Conservation (phyloP, 2,797 vertebrate genomes). For the Holocentrus rufus region DNA sequence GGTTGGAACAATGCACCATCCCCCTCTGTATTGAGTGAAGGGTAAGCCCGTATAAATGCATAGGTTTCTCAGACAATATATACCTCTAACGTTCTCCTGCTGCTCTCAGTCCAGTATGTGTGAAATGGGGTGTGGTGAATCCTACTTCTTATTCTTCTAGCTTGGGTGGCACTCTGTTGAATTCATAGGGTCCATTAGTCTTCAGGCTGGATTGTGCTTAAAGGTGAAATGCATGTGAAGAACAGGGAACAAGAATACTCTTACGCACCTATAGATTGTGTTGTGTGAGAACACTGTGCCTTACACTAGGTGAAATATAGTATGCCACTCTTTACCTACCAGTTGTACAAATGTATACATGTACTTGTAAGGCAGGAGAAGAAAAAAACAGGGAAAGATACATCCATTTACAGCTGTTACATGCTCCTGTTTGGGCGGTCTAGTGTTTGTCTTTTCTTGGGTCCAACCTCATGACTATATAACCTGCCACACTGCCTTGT, state of each 20-base stretch:
- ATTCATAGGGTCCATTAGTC: constrained; percentile 76
- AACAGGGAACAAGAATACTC: constrained; percentile 36
- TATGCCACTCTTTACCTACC: neutral
- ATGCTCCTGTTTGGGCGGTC: constrained; percentile 55
- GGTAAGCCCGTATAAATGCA: constrained; percentile 68
- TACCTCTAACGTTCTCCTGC: constrained; percentile 53
- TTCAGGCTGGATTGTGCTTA: constrained; percentile 64
- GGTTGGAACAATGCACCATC: constrained; percentile 62
- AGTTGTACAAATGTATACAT: neutral
- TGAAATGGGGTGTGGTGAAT: constrained; percentile 77
- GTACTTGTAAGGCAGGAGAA: constrained; percentile 22
- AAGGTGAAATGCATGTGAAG: constrained; percentile 57
- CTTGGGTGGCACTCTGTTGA: constrained; percentile 61
- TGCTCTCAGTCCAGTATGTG: constrained; percentile 59
- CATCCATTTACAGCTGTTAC: neutral
- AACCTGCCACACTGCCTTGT: constrained; percentile 20
- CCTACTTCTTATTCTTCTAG: constrained; percentile 68
- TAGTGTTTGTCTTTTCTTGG: constrained; percentile 36
- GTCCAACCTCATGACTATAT: constrained; percentile 59
- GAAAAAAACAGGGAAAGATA: constrained; percentile 9
- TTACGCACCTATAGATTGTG: constrained; percentile 14
- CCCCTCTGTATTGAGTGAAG: constrained; percentile 48
- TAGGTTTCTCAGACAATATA: constrained; percentile 62
- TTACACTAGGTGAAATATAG: neutral
- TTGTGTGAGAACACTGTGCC: constrained; percentile 8